Evolutionary conservation across 2,113 vertebrate species (phyloP), one percentile per base, ranked within the genome.

Genomic region (Genyomyrus donnyi): DNA sequence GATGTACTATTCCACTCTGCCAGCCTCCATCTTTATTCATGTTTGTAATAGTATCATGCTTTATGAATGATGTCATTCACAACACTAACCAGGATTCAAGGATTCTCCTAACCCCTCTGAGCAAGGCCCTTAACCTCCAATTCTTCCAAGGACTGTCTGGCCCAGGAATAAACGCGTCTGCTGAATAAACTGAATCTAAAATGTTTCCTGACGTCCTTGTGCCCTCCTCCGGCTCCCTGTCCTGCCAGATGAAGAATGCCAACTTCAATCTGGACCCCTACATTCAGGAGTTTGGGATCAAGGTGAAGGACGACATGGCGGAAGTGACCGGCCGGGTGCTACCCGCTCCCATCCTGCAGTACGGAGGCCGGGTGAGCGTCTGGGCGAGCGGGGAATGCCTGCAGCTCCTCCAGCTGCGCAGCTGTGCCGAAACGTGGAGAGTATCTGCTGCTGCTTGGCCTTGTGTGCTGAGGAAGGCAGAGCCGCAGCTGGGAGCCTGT

Each of bases 211-310:
- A 35, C 42, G 17, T 52, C 35, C 66, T 10, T 27, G 1, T 66
- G 58, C 19, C 62, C 62, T 66, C 31, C 8, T 70, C 31, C 8
- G 9, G 89, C 85, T 13, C 35, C 74, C 7, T 3, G 49, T 91
- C 45, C 89, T 31, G 70, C 87, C 95, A 99, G 98, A 99, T 99
- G 98, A 99, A 99, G 95, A 99, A 99, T 1, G 98, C 98, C 90
- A 99, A 98, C 95, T 99, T 99, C 93, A 99, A 99, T 95, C 95
- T 99, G 93, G 98, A 99, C 93, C 98, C 98, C 0, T 99, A 99
- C 94, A 99, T 99, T 87, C 98, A 99, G 93, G 98, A 99, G 95
- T 99, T 99, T 96, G 98, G 98, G 92, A 99, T 99, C 93, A 99
- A 99, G 93, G 98, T 99, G 95, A 98, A 98, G 86, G 98, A 99